Base-by-base conservation (phyloP, 2,797 vertebrate species). In the Muscicapa comitata region DNA sequence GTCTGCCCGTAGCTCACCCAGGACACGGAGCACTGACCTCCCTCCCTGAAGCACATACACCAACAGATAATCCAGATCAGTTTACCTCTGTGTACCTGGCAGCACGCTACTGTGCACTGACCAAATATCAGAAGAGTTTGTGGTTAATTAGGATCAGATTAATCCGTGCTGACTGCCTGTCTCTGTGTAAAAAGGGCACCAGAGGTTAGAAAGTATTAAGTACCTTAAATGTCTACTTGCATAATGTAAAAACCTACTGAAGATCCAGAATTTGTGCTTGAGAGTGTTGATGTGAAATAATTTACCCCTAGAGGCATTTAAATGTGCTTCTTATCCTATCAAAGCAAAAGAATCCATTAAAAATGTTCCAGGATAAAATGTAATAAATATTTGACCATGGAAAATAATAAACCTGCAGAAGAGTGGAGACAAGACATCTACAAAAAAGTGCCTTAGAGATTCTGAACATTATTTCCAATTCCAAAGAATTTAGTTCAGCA, bases 1-100 rank as follows among this genome's bases (percentile, higher is more conserved):
- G 7, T 90, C 59, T 89, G 92, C 78, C 90, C 26, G 6, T 31
- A 38, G 85, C 71, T 94, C 84, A 23, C 81, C 73, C 91, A 18
- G 5, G 6, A 6, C 67, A 10, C 0, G 1, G 70, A 71, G 84
- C 48, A 31, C 76, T 73, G 93, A 90, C 94, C 96, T 95, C 87
- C 92, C 92, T 88, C 76, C 7, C 1, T 6, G 88, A 75, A 94
- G 92, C 98, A 98, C 97, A 97, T 96, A 97, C 97, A 95, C 85
- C 28, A 42, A 93, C 95, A 97, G 98, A 97, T 99, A 99, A 99
- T 99, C 99, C 98, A 98, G 96, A 96, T 97, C 96, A 94, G 74
- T 95, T 98, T 97, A 96, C 96, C 96, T 97, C 93, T 96, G 97
- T 93, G 98, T 98, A 99, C 99, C 98, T 99, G 98, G 98, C 97